A percentile compares a stretch with the other conserved stretches of the same genome.
Conservation (phyloP, 2,888 invertebrate genomes). For the Drosophila glabriapex region DNA sequence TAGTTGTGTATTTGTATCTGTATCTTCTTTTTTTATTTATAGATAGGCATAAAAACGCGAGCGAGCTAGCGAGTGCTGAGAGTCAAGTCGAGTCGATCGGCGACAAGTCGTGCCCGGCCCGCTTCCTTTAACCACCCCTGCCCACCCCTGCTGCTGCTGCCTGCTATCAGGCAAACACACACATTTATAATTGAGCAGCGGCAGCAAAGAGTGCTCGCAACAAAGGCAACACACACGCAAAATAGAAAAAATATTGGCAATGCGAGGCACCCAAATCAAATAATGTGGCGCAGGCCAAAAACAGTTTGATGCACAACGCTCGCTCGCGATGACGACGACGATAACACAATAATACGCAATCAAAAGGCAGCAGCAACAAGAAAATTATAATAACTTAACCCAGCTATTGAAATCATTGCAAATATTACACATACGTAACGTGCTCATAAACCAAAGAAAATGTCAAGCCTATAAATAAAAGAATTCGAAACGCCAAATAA, state of each 20-base stretch:
- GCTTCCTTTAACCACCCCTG: background rate
- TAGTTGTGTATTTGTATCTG: conserved; percentile 33
- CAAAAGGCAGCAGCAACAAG: conserved; percentile 29
- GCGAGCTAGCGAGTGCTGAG: conserved; percentile 38
- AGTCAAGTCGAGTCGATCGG: conserved; percentile 47
- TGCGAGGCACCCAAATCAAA: conserved; percentile 69
- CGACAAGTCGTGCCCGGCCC: conserved; percentile 56
- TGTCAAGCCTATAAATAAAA: conserved; percentile 53
- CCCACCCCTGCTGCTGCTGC: conserved; percentile 1
- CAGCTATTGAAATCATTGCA: conserved; percentile 41
- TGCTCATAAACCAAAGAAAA: conserved; percentile 34
- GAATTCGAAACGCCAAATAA: conserved; percentile 30
- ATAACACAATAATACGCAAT: conserved; percentile 70
- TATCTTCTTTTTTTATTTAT: conserved; percentile 65
- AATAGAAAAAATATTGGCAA: conserved; percentile 45
- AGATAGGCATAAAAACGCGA: conserved; percentile 61
- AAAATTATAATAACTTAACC: background rate
- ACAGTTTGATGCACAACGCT: conserved; percentile 79
- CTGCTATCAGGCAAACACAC: conserved; percentile 66
- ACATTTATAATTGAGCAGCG: conserved; percentile 65
- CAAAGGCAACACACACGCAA: conserved; percentile 17
- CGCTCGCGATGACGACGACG: conserved; percentile 75
- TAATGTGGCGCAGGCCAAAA: conserved; percentile 69
- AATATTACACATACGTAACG: conserved; percentile 73
- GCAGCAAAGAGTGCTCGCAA: conserved; percentile 15